A percentile compares a stretch with the other conserved stretches of the same genome.
phyloP scores from a whole-genome alignment of 1,140 invertebrate genomes.

The Gryon sp. region DNA sequence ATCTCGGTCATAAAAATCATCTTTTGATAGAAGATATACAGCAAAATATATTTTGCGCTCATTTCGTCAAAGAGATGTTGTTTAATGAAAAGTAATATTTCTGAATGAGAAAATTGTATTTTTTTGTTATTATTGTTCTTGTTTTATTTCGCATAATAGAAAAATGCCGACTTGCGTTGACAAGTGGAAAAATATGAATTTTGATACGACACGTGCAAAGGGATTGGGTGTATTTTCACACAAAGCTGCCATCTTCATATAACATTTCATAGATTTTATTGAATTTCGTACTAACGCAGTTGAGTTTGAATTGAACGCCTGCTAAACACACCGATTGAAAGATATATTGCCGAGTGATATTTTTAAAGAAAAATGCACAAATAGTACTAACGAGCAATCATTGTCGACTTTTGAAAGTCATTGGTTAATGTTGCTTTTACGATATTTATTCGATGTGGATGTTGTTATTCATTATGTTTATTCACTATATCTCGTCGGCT shows the following conservation, averaged over 20 bases:
- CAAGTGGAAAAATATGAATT: constrained; percentile 31
- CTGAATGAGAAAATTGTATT: neutral
- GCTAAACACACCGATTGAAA: too few relatives aligned
- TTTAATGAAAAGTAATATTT: constrained; percentile 42
- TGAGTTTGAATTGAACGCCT: too few relatives aligned
- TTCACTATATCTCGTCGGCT: too few relatives aligned
- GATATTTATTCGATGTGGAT: too few relatives aligned
- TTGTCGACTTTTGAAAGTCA: constrained; percentile 24
- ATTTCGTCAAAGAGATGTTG: neutral
- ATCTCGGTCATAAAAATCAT: constrained; percentile 40
- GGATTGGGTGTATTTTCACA: constrained; percentile 19
- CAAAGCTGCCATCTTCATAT: constrained; percentile 10
- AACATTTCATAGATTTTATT: constrained; percentile 21
- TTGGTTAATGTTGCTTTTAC: constrained; percentile 7
- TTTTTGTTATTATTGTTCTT: too few relatives aligned
- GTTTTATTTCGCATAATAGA: constrained; percentile 11
- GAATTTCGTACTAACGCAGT: too few relatives aligned
- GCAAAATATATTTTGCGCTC: constrained; percentile 18
- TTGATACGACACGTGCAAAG: neutral
- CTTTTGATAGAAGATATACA: constrained; percentile 10
- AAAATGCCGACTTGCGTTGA: constrained; percentile 25
- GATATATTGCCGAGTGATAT: neutral
- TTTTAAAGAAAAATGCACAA: constrained; percentile 17
- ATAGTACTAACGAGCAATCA: constrained; percentile 39
- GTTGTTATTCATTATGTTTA: too few relatives aligned